Evolutionary conservation across 2,888 invertebrate genomes (phyloP), one percentile per base, ranked within the genome.

Genomic region (Volucella bombylans): DNA sequence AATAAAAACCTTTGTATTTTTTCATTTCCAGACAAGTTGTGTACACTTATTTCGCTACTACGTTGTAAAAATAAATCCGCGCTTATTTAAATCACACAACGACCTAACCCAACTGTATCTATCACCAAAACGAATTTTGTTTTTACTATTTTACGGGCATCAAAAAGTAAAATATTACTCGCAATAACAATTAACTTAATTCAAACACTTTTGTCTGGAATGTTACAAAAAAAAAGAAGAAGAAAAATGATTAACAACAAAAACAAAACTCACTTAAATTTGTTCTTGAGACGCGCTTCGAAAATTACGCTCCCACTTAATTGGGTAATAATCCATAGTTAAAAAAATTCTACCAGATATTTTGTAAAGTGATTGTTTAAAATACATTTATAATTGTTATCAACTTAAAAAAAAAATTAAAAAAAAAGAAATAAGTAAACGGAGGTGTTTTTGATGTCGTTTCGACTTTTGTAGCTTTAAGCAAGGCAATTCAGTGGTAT

Each of bases 241-340:
- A 11, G 15, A 15, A 59, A 2, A 14, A 50, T 10, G 4, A 31
- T 31, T 14, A 43, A 62, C 11, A 38, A 55, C 14, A 67, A 15
- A 31, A 39, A 12, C 10, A 72, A 61, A 43, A 31, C 6, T 31
- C 31, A 31, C 31, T 31, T 2, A 38, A 45, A 2, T 15, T 41
- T 72, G 38, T 41, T 61, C 6, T 45, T 43, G n/a, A 23, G 31
- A 62, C 45, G 47, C 31, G 47, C 14, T 45, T 14, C 49, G 31
- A 31, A 15, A 49, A 64, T 47, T 49, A 49, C 31, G 31, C 31
- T 31, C 64, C 9, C 15, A 49, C 49, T 23, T n/a, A 50, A 64
- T 49, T 50, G 65, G 50, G 65, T 57, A 74, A 59, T 74, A 67
- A 59, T 74, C 65, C 59, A 67, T 74, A 74, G 74, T 59, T 74